Base-by-base conservation (phyloP, 2,888 invertebrate genomes). In the Hololepta plana region DNA sequence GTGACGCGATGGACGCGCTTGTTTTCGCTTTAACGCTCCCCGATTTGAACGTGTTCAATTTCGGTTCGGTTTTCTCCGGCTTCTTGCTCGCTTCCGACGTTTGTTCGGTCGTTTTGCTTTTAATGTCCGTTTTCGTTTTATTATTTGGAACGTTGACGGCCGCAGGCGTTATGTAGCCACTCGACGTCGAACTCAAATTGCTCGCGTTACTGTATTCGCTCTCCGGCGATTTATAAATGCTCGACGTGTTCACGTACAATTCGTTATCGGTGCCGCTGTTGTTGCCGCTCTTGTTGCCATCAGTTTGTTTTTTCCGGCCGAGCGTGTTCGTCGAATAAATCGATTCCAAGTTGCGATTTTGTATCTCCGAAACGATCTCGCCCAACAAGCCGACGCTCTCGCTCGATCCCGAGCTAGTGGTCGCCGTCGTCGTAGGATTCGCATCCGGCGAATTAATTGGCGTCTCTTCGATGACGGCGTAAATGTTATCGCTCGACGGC, bases 311-410 rank as follows among this genome's bases (percentile, higher is more conserved):
- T 40, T 70, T 72, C 29, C 68, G 58, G 1, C 67, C 62, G 2
- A 79, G 50, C 1, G 75, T 76, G 2, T 76, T 72, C 0, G 76
- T 74, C 1, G 82, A 81, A 47, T 87, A 87, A 38, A 87, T 82
- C 0, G 84, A 84, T 40, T 85, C 84, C 17, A 79, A 73, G 47
- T 85, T 85, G 15, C 82, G 60, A 40, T 75, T 76, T 41, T 85
- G 81, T 42, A 87, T 85, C 52, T 87, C 87, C 21, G 72, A 72
- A 1, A 87, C 85, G 31, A 87, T 87, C 54, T 87, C 87, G 4
- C 81, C 77, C 1, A 87, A 53, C 11, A 87, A 52, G 0, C 84
- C 84, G 60, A 80, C 67, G 34, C 72, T 74, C 31, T 76, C 76
- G 7, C 61, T 58, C 32, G 69, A 69, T 1, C 63, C 64, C 0